Conservation (phyloP, 2,797 vertebrate species). For the Gobionotothen gibberifrons region DNA sequence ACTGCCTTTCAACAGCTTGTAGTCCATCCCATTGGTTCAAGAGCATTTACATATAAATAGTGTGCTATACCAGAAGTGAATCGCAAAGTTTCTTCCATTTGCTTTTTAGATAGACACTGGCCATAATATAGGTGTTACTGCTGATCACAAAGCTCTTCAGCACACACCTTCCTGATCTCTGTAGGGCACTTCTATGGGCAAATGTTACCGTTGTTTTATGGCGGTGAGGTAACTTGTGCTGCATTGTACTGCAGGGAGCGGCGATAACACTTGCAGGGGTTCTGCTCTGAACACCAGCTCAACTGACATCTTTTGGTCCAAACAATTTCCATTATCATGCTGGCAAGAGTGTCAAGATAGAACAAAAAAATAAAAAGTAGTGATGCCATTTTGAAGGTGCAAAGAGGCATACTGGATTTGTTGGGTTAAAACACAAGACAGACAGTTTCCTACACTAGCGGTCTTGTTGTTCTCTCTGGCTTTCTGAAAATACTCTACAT, state of each 20-base stretch:
- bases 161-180: conserved; percentile 35
- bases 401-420: neutral
- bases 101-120: conserved; percentile 21
- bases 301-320: conserved; percentile 47
- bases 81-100: conserved; percentile 13
- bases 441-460: conserved; percentile 14
- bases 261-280: conserved; percentile 23
- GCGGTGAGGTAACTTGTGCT: conserved; percentile 35
- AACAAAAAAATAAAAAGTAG: conserved; percentile 38
- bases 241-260: conserved; percentile 47
- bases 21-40: conserved; percentile 6
- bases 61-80: conserved; percentile 30
- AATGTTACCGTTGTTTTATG: conserved; percentile 59
- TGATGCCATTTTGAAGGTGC: conserved; percentile 23
- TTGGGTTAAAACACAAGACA: conserved; percentile 3
- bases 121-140: conserved; percentile 27
- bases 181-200: conserved; percentile 37
- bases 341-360: conserved; percentile 22
- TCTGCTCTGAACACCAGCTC: conserved; percentile 17
- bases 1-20: neutral
- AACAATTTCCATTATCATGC: conserved; percentile 49
- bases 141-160: conserved; percentile 34
- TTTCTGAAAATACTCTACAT: conserved; percentile 22
- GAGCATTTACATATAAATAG: conserved; percentile 43
- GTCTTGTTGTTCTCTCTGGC: conserved; percentile 22